Conservation (phyloP, 2,797 vertebrate species). For the Hapalemur alaotrensis region DNA sequence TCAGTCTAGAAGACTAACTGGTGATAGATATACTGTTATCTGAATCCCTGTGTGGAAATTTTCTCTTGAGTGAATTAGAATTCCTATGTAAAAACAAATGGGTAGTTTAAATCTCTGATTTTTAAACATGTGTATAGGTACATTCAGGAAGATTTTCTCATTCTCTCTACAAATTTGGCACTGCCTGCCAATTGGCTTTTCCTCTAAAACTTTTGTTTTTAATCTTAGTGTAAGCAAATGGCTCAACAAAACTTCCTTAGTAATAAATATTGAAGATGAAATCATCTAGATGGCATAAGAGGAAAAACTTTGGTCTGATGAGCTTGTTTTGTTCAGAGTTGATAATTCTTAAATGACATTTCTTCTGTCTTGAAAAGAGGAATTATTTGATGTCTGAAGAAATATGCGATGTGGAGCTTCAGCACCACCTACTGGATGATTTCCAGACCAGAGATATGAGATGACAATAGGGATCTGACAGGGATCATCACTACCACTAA, state of each 20-base stretch:
- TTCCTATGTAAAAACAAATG: not conserved
- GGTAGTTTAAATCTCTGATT: conserved; percentile 15
- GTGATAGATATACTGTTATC: not conserved
- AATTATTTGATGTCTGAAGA: not conserved
- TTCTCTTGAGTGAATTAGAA: conserved; percentile 40
- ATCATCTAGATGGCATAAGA: conserved; percentile 11
- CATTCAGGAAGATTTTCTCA: conserved; percentile 11
- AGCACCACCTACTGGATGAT: conserved; percentile 83
- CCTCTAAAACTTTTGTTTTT: conserved; percentile 60
- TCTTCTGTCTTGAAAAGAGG: not conserved
- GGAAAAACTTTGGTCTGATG: not conserved
- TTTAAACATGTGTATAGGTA: not conserved
- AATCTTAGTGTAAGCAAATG: conserved; percentile 47
- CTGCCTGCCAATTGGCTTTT: conserved; percentile 51
- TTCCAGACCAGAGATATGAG: not conserved
- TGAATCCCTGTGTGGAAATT: conserved; percentile 31
- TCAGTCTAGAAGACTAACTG: conserved; percentile 50
- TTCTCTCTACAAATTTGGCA: conserved; percentile 19
- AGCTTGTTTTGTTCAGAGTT: conserved; percentile 18
- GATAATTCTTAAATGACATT: not conserved
- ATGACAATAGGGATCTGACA: not conserved
- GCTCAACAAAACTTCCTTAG: conserved; percentile 28
- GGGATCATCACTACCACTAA: not conserved
- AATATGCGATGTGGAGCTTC: not conserved
- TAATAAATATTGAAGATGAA: conserved; percentile 35